phyloP scores from a whole-genome alignment of 2,113 vertebrate species.

The Nycticryphes semicollaris region DNA sequence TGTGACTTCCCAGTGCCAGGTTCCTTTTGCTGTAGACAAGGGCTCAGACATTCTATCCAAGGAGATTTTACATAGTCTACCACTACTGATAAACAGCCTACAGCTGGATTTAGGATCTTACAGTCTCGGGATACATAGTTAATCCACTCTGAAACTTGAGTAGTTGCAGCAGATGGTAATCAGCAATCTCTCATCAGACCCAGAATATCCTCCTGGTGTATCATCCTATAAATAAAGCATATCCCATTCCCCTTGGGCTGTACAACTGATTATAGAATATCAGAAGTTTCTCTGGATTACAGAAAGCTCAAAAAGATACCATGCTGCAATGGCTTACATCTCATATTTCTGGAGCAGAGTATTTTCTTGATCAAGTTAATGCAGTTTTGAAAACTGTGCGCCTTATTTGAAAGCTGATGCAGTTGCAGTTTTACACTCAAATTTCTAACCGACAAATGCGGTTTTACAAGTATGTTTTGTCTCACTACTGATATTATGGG shows the following conservation, averaged over 20 bases:
- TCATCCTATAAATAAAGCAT: constrained; percentile 35
- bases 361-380: neutral
- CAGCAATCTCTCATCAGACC: constrained; percentile 43
- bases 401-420: neutral
- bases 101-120: constrained; percentile 38
- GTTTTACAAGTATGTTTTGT: neutral
- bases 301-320: neutral
- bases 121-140: neutral
- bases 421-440: neutral
- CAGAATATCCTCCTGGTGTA: neutral
- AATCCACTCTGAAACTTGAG: constrained; percentile 53
- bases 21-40: neutral
- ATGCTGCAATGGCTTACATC: neutral
- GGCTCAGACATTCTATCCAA: neutral
- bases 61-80: neutral
- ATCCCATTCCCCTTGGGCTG: neutral
- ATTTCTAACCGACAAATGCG: neutral
- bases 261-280: neutral
- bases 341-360: neutral
- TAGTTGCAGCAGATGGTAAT: constrained; percentile 47
- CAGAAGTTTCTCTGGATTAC: neutral
- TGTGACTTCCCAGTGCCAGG: neutral
- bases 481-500: neutral
- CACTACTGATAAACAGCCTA: constrained; percentile 7
- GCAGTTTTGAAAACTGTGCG: neutral